Base-by-base conservation (phyloP, 2,113 vertebrate genomes). In the Colaptes auratus region DNA sequence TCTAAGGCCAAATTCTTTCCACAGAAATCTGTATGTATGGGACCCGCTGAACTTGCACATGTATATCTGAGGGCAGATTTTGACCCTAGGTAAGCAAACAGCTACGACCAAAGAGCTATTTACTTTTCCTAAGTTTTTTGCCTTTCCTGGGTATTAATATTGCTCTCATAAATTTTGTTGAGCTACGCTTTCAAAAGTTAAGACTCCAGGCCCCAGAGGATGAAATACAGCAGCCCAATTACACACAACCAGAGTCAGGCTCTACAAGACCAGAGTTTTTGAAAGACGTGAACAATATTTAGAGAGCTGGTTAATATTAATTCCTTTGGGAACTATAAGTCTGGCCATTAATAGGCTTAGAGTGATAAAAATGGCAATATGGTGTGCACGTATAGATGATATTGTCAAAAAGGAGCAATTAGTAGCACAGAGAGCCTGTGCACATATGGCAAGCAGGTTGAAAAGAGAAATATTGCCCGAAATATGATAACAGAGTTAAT, bases 271-370 rank as follows among this genome's bases (percentile, higher is more conserved):
- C 96, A 96, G 94, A 96, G 95, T 97, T 97, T 98, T 96, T 97
- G 94, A 97, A 97, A 97, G 96, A 97, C 94, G 89, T 79, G 97
- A 97, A 94, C 98, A 98, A 98, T 98, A 97, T 98, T 98, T 98
- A 97, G 97, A 98, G 97, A 98, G 96, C 97, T 98, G 97, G 97
- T 97, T 98, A 98, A 98, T 98, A 98, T 98, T 98, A 97, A 97
- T 98, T 97, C 97, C 97, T 96, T 63, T 82, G 98, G 97, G 98
- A 97, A 82, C 97, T 85, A 23, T 97, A 98, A 98, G 96, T 98
- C 98, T 98, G 97, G 93, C 96, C 97, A 98, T 98, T 98, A 98
- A 98, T 98, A 98, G 97, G 97, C 90, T 98, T 97, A 97, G 96
- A 97, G 97, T 97, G 98, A 98, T 98, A 98, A 98, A 98, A 98